Percentiles rank a stretch among this genome's conserved stretches.
These are phyloP conservation scores for Myiozetetes cayanensis DNA, from an alignment of 2,113 vertebrate species.

Conservation along the genomic window DNA sequence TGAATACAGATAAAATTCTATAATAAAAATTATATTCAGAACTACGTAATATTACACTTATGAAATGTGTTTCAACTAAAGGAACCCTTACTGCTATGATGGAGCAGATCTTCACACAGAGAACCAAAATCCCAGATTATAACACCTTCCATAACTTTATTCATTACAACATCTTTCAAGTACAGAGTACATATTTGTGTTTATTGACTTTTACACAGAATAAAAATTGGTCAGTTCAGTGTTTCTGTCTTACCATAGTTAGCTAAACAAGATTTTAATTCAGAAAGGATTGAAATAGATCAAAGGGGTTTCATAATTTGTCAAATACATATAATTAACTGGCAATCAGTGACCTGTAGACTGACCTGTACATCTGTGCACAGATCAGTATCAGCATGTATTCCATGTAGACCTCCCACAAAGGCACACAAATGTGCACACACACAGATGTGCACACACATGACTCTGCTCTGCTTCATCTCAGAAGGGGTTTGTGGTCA, in stretches of 20 bases:
- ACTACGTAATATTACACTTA: not conserved
- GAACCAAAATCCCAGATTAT: not conserved
- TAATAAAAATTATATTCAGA: not conserved
- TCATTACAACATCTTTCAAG: too few relatives aligned
- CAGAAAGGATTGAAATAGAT: not conserved
- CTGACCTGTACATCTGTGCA: not conserved
- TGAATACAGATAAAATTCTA: too few relatives aligned
- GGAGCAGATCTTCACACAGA: too few relatives aligned
- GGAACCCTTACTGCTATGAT: too few relatives aligned
- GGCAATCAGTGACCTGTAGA: not conserved
- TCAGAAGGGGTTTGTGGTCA: not conserved
- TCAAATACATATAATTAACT: not conserved
- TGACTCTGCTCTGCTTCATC: fast-evolving
- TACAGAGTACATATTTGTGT: too few relatives aligned
- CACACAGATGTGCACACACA: not conserved
- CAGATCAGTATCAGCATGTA: not conserved
- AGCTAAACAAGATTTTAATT: not conserved
- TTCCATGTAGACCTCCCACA: not conserved
- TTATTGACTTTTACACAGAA: too few relatives aligned
- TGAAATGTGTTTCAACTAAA: not conserved
- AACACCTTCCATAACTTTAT: not conserved
- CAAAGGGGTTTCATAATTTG: not conserved
- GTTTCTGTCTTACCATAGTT: not conserved
- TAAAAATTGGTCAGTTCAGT: not conserved
- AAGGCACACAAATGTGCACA: not conserved